Base-by-base conservation (phyloP, 2,113 vertebrate species). In the Grantiella picta region DNA sequence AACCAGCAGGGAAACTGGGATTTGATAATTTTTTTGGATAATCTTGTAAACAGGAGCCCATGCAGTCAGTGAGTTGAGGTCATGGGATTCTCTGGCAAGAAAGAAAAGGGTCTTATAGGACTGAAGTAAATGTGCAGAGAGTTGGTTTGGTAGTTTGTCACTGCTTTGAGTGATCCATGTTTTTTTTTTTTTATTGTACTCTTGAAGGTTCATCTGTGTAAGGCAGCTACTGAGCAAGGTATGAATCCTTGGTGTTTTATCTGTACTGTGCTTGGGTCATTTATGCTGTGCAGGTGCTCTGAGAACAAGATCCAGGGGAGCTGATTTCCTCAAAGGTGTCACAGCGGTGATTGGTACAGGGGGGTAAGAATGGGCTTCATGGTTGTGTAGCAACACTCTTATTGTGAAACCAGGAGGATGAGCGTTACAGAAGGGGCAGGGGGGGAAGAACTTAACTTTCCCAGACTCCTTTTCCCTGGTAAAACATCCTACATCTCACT, bases 291-390 rank as follows among this genome's bases (percentile, higher is more conserved):
- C 47, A 38, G 42, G 11, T 40, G 31, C 44, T 63, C 44, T 72
- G 25, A 76, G 25, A 57, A 50, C 31, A 54, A 57, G 66, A 28
- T 10, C 25, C 7, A 36, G 36, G 29, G 36, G 45, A 82, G 22
- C 3, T 69, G 45, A 29, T 38, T 45, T 54, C 50, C 65, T 85
- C 56, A 20, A 19, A 61, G 18, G 10, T 56, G 8, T 65, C 13
- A 8, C 23, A 52, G 23, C 50, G 65, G 56, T 20, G 33, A 4
- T 5, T 1, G 1, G 35, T 22, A 11, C 54, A 50, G 31, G 49
- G 20, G 3, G 11, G 10, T 80, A 21, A 23, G 47, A 1, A 0
- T 36, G 47, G 17, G 10, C 19, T 72, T 31, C 29, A 1, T 0
- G 1, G 4, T 18, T 61, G 23, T 25, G 36, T 40, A 56, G 35